Evolutionary conservation across 2,888 invertebrate genomes (phyloP).

Genomic region (Therioaphis trifolii): DNA sequence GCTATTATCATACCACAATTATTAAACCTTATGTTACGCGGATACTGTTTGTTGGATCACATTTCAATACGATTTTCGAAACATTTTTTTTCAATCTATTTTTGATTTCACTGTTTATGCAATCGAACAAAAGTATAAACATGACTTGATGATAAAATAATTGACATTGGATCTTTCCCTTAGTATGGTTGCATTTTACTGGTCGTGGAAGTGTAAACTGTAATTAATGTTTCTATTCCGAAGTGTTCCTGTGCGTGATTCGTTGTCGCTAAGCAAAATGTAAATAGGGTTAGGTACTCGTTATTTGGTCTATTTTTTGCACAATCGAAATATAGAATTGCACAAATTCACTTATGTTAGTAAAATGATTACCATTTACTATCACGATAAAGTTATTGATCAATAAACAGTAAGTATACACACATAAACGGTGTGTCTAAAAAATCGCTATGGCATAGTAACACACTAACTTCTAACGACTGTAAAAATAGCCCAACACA

Average conservation of each 20-base stretch:
- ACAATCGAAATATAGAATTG: background rate
- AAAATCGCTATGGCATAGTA: no score
- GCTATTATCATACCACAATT: background rate
- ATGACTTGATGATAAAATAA: slow-evolving; percentile 13
- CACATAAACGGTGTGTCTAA: no score
- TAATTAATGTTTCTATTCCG: background rate
- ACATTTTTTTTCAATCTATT: background rate
- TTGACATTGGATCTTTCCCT: background rate
- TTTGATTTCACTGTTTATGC: background rate
- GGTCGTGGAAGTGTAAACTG: background rate
- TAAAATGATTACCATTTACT: background rate
- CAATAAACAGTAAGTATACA: no score
- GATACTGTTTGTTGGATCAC: background rate
- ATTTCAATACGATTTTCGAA: background rate
- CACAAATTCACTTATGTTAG: background rate
- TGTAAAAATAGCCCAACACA: no score
- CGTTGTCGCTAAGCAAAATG: background rate
- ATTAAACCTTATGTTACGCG: background rate
- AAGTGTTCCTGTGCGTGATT: background rate
- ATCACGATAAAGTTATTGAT: no score
- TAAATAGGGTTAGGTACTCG: background rate
- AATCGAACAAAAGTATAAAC: slow-evolving; percentile 8
- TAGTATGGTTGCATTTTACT: background rate
- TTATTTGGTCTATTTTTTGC: background rate
- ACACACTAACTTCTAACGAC: no score